These are phyloP conservation scores for Eidolon dupreanum DNA, from an alignment of 2,797 vertebrate genomes.

Conservation along the genomic window DNA sequence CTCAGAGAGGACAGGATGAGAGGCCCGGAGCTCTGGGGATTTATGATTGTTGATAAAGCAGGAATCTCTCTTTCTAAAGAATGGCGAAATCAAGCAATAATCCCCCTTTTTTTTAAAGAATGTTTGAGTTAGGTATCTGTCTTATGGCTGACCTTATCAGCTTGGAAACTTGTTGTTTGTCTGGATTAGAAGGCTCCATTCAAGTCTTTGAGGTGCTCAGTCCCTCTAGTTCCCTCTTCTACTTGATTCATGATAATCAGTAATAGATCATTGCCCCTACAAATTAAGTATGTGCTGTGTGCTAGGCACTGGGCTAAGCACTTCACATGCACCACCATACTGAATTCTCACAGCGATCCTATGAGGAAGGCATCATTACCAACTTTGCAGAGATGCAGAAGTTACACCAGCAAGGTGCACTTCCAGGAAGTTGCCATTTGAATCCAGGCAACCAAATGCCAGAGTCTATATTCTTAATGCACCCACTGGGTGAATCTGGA, in stretches of 20 bases:
- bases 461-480: background rate
- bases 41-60: fast-evolving
- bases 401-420: fast-evolving
- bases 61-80: background rate
- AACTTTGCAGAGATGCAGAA: background rate
- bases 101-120: background rate
- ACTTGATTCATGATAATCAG: background rate
- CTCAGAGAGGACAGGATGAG: background rate
- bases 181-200: background rate
- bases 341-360: fast-evolving
- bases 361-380: background rate
- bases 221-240: background rate
- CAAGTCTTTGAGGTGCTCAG: background rate
- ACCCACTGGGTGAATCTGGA: background rate
- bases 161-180: background rate
- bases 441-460: background rate
- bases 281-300: background rate
- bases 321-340: fast-evolving
- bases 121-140: fast-evolving
- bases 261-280: background rate
- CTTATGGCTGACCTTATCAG: background rate
- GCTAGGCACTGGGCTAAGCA: background rate
- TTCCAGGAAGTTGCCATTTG: no score
- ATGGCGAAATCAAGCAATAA: background rate
- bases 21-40: background rate